A percentile compares a stretch with the other conserved stretches of the same genome.
phyloP scores from a whole-genome alignment of 1,140 invertebrate species.

The Drosophila kurseongensis region DNA sequence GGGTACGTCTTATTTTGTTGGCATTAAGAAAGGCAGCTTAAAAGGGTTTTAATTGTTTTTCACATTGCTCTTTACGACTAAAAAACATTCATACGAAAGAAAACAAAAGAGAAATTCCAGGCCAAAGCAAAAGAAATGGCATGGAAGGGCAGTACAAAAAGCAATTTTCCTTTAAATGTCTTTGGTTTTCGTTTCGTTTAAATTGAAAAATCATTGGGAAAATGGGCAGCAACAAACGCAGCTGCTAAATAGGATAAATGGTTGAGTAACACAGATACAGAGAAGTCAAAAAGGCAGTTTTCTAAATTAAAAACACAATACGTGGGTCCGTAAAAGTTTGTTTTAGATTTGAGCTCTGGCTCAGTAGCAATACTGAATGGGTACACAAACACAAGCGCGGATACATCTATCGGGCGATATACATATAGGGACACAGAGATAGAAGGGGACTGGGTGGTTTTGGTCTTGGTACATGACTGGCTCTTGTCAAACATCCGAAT shows the following conservation, averaged over 20 bases:
- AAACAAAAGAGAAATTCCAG: constrained; percentile 53
- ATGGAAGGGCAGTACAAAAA: constrained; percentile 58
- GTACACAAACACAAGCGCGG: constrained; percentile 50
- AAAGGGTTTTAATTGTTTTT: constrained; percentile 49
- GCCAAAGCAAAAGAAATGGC: constrained; percentile 25
- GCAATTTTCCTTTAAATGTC: constrained; percentile 57
- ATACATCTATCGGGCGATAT: constrained; percentile 37
- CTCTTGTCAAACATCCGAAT: constrained; percentile 73
- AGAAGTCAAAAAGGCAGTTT: constrained; percentile 48
- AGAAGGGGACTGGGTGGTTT: constrained; percentile 37
- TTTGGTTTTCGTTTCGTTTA: constrained; percentile 36
- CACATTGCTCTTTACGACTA: constrained; percentile 28
- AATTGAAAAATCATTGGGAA: constrained; percentile 51
- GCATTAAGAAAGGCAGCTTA: constrained; percentile 54
- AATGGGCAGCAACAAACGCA: constrained; percentile 33
- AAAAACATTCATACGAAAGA: constrained; percentile 50
- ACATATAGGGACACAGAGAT: constrained; percentile 18
- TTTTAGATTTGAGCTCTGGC: constrained; percentile 62
- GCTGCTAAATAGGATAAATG: constrained; percentile 31
- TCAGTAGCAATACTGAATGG: constrained; percentile 35
- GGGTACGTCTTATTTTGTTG: constrained; percentile 18
- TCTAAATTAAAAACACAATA: constrained; percentile 65
- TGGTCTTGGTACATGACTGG: constrained; percentile 55
- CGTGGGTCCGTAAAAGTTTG: constrained; percentile 52
- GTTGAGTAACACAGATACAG: constrained; percentile 19